phyloP scores from a whole-genome alignment of 2,797 vertebrate genomes.

The Lates japonicus region DNA sequence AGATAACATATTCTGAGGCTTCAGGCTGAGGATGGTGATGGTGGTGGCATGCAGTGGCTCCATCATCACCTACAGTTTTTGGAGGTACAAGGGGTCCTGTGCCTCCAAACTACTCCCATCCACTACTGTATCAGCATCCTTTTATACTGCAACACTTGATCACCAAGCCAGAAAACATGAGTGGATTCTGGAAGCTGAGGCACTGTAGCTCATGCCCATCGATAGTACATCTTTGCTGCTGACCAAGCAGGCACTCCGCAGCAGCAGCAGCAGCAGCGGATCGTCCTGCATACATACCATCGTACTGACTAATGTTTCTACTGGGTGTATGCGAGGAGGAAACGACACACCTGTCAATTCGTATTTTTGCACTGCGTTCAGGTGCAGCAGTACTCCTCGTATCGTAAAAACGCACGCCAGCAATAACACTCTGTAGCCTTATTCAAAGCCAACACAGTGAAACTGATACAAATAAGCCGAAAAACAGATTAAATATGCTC shows the following conservation, averaged over 20 bases:
- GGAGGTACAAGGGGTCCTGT: slow-evolving; percentile 30
- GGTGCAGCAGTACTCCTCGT: slow-evolving; percentile 39
- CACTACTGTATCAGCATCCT: slow-evolving; percentile 31
- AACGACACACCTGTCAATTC: slow-evolving; percentile 62
- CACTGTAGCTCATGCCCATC: slow-evolving; percentile 59
- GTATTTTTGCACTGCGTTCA: slow-evolving; percentile 40
- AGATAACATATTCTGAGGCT: slow-evolving; percentile 37
- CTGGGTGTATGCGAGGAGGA: slow-evolving; percentile 19
- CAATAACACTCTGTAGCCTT: slow-evolving; percentile 46
- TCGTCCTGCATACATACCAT: slow-evolving; percentile 53
- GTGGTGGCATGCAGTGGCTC: slow-evolving; percentile 27
- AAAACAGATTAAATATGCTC: slow-evolving; percentile 2
- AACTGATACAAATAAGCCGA: slow-evolving; percentile 39
- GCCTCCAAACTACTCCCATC: slow-evolving; percentile 43
- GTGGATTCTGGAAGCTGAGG: slow-evolving; percentile 55
- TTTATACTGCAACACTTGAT: slow-evolving; percentile 45
- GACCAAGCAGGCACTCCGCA: slow-evolving; percentile 76
- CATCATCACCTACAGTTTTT: slow-evolving; percentile 31
- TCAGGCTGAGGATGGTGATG: slow-evolving; percentile 13
- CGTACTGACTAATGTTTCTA: slow-evolving; percentile 35
- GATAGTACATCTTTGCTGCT: slow-evolving; percentile 71
- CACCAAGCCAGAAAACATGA: slow-evolving; percentile 48
- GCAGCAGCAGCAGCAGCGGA: slow-evolving; percentile 48
- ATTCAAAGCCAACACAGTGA: slow-evolving; percentile 41
- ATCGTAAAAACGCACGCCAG: slow-evolving; percentile 45